Evolutionary conservation across 2,888 invertebrate genomes (phyloP).

Genomic region (Phorcus lineatus): DNA sequence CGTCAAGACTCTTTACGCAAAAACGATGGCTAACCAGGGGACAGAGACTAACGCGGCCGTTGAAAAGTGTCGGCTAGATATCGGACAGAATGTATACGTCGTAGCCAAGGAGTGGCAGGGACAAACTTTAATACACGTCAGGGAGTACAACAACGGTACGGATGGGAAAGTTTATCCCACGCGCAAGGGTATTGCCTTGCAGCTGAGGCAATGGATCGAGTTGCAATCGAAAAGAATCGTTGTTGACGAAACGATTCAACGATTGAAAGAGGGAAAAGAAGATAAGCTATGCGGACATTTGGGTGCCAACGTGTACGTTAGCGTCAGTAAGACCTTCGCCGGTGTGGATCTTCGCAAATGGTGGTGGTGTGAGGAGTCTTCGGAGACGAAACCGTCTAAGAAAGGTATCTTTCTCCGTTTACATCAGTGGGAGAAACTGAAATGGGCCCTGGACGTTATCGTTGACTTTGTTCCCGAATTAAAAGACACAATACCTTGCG

Average conservation of each 20-base stretch:
- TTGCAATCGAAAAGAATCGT: background rate
- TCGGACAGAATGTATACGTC: background rate
- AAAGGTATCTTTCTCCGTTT: constrained; percentile 2
- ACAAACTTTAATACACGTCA: background rate
- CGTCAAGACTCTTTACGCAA: no score
- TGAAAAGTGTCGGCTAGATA: background rate
- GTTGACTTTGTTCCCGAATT: background rate
- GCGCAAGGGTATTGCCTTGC: background rate
- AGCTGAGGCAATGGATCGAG: background rate
- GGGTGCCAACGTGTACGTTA: background rate
- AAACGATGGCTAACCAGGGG: no score
- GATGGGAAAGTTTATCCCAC: background rate
- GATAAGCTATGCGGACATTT: background rate
- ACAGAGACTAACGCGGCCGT: background rate
- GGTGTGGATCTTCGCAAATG: constrained; percentile 13
- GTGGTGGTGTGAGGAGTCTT: background rate
- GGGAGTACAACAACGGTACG: background rate
- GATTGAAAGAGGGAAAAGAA: background rate
- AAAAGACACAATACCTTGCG: background rate
- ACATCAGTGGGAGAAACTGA: constrained; percentile 1
- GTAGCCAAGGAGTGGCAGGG: background rate
- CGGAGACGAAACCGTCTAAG: background rate
- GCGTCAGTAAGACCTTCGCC: background rate
- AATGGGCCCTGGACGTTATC: background rate
- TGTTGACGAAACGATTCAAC: background rate